phyloP scores from a whole-genome alignment of 2,113 vertebrate species.

The Polyodon spathula region DNA sequence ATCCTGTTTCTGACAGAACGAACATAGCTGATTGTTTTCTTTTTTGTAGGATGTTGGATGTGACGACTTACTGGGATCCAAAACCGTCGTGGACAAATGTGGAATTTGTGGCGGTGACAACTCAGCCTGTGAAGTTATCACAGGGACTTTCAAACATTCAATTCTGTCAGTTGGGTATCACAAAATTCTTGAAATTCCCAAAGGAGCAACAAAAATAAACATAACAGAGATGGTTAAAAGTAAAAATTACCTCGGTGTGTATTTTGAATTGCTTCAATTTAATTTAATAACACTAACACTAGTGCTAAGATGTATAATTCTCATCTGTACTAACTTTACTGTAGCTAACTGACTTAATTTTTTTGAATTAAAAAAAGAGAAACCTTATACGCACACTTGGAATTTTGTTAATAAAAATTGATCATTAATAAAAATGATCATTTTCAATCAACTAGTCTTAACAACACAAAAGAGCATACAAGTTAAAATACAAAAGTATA shows the following conservation, averaged over 20 bases:
- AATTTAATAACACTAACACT: neutral
- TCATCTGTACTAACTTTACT: neutral
- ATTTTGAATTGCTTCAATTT: neutral
- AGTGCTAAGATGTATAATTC: neutral
- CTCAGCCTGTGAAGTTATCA: slow-evolving; percentile 39
- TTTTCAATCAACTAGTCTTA: too few relatives aligned
- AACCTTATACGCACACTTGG: too few relatives aligned
- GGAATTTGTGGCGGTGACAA: slow-evolving; percentile 31
- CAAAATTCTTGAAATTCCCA: slow-evolving; percentile 51
- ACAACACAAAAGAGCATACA: too few relatives aligned
- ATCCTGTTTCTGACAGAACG: too few relatives aligned
- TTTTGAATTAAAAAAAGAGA: too few relatives aligned
- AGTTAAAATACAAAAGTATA: too few relatives aligned
- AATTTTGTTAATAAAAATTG: too few relatives aligned
- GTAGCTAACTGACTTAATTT: too few relatives aligned
- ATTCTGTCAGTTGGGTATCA: slow-evolving; percentile 53
- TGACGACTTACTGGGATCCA: too few relatives aligned
- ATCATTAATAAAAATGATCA: too few relatives aligned
- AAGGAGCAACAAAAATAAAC: slow-evolving; percentile 47
- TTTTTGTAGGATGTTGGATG: too few relatives aligned
- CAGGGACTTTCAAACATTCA: slow-evolving; percentile 40
- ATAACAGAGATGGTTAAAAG: slow-evolving; percentile 51
- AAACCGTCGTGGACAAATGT: slow-evolving; percentile 30
- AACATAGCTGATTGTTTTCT: too few relatives aligned
- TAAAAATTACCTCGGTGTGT: slow-evolving; percentile 54